phyloP scores from a whole-genome alignment of 2,797 vertebrate species.

The Synanceia verrucosa region DNA sequence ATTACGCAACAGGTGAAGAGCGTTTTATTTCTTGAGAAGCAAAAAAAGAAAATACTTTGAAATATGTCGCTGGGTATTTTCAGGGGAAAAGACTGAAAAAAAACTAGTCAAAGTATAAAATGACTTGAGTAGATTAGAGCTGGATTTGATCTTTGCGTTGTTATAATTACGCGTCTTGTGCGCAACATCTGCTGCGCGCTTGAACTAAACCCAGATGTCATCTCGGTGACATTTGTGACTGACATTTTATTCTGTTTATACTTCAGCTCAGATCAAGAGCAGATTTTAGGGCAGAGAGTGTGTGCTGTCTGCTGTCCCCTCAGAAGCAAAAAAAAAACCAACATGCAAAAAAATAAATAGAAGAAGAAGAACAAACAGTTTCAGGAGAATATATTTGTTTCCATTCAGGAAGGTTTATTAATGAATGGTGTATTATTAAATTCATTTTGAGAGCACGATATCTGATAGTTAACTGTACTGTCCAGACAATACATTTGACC shows the following conservation, averaged over 20 bases:
- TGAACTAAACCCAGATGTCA: slow-evolving; percentile 1
- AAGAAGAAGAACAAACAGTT: slow-evolving; percentile 54
- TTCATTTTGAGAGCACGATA: slow-evolving; percentile 80
- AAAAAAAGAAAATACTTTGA: slow-evolving; percentile 7
- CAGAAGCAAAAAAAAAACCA: slow-evolving; percentile 39
- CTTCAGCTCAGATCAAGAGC: slow-evolving; percentile 3
- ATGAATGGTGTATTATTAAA: slow-evolving; percentile 55
- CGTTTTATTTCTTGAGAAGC: background rate
- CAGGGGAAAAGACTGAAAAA: background rate
- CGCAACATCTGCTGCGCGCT: slow-evolving; percentile 24
- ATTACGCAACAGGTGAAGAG: slow-evolving; percentile 52
- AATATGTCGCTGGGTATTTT: background rate
- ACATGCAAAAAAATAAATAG: slow-evolving; percentile 50
- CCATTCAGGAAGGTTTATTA: slow-evolving; percentile 73
- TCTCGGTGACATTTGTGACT: background rate
- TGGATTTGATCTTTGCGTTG: background rate
- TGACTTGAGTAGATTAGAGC: background rate
- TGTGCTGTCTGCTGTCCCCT: slow-evolving; percentile 8
- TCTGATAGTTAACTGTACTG: slow-evolving; percentile 39
- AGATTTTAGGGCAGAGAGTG: background rate
- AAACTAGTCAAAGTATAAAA: background rate
- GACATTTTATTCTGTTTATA: background rate
- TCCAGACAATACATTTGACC: slow-evolving; percentile 39
- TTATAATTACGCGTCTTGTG: slow-evolving; percentile 16
- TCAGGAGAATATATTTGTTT: slow-evolving; percentile 61